A percentile compares a stretch with the other conserved stretches of the same genome.
Evolutionary conservation across 2,797 vertebrate genomes (phyloP).

Genomic region (Tinamus major): DNA sequence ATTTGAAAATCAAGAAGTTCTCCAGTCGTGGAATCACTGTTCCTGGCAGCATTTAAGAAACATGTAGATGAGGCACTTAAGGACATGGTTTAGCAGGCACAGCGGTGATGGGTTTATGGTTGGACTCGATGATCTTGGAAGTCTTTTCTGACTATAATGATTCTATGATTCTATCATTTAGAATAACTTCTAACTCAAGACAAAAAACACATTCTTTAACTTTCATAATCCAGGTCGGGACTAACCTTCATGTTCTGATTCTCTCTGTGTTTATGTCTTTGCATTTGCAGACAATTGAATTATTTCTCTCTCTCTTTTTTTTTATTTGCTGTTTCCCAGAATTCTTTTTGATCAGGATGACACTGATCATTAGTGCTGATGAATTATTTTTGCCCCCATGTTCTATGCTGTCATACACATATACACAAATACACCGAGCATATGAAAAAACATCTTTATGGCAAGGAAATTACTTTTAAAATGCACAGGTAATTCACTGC

Average conservation of each 20-base stretch:
- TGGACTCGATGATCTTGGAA: too few species aligned
- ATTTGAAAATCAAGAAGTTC: too few species aligned
- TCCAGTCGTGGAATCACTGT: too few species aligned
- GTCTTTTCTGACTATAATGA: too few species aligned
- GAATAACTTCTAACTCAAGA: background rate
- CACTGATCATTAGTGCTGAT: background rate
- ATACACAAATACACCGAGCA: background rate
- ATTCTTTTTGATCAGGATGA: background rate
- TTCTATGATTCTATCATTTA: background rate
- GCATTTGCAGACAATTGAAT: too few species aligned
- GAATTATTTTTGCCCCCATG: background rate
- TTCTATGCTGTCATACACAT: background rate
- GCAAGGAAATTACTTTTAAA: background rate
- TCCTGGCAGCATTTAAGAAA: too few species aligned
- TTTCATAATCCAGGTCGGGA: background rate
- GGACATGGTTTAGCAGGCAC: too few species aligned
- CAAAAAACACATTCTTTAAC: background rate
- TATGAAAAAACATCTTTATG: too few species aligned
- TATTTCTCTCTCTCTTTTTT: background rate
- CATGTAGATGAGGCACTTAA: too few species aligned
- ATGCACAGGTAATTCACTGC: background rate
- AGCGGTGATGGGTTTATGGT: too few species aligned
- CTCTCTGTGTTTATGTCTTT: background rate
- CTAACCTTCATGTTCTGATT: background rate
- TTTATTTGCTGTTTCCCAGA: background rate